phyloP scores from a whole-genome alignment of 2,797 vertebrate species.

The Sebastes hubbsi region DNA sequence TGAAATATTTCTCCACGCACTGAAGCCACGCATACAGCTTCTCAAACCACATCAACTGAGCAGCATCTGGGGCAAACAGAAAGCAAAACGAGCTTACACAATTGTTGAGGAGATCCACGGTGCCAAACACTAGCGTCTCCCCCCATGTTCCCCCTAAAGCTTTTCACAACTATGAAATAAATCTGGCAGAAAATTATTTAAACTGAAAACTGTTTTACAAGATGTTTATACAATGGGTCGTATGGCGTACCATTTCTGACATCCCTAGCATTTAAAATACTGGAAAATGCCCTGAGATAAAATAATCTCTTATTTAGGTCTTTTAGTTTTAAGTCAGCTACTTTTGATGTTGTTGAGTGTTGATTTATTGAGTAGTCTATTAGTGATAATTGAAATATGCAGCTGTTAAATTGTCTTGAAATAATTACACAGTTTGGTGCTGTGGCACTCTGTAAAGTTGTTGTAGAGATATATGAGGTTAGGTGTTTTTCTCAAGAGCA shows the following conservation, averaged over 20 bases:
- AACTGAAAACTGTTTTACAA: not conserved
- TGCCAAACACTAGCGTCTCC: not conserved
- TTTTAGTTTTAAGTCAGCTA: not conserved
- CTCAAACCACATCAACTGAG: conserved; percentile 95
- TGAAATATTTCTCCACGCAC: conserved; percentile 91
- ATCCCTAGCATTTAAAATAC: not conserved
- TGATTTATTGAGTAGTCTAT: not conserved
- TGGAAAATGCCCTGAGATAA: not conserved
- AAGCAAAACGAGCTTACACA: not conserved
- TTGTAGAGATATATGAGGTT: not conserved
- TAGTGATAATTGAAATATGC: not conserved
- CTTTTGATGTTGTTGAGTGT: not conserved
- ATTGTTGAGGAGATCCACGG: not conserved
- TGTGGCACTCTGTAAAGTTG: not conserved
- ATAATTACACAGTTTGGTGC: not conserved
- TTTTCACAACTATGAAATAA: not conserved
- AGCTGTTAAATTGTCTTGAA: not conserved
- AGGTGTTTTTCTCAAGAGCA: conserved; percentile 15
- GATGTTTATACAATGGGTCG: not conserved
- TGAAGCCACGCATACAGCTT: conserved; percentile 92
- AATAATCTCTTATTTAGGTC: not conserved
- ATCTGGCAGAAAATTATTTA: conserved; percentile 3
- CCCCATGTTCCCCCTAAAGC: not conserved
- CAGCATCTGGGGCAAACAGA: conserved; percentile 82
- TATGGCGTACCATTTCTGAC: not conserved